Percentiles rank a stretch among this genome's conserved stretches.
Evolutionary conservation across 2,113 vertebrate genomes (phyloP).

Genomic region (Boulengeromyrus knoepffleri): DNA sequence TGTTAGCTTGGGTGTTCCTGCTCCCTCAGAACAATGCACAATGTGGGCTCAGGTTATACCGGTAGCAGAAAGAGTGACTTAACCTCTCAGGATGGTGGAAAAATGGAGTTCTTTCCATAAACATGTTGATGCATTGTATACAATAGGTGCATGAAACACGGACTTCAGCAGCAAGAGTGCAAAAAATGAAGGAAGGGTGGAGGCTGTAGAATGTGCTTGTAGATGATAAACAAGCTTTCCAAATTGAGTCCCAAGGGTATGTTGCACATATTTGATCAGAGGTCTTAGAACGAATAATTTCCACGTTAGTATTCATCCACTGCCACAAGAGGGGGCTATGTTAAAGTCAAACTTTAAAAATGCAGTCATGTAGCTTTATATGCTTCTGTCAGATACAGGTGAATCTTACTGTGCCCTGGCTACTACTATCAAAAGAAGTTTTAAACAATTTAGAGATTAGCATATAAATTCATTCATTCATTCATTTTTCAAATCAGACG

Average conservation of each 20-base stretch:
- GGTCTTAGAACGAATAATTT: not conserved
- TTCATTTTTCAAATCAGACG: constrained; percentile 4
- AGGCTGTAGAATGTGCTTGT: not conserved
- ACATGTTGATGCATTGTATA: not conserved
- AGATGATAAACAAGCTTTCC: not conserved
- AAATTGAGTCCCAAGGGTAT: not conserved
- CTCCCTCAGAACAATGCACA: constrained; percentile 25
- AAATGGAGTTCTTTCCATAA: constrained; percentile 17
- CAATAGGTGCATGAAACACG: not conserved
- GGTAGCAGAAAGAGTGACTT: constrained; percentile 17
- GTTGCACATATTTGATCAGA: not conserved
- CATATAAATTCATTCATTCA: constrained; percentile 1
- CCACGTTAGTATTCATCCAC: too few species aligned
- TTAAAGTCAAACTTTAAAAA: not conserved
- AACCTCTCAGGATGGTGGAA: constrained; percentile 17
- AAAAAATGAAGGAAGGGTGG: not conserved
- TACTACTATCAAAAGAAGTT: not conserved
- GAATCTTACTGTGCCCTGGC: not conserved
- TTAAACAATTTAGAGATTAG: constrained; percentile 13
- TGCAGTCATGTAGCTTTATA: not conserved
- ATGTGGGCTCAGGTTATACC: not conserved
- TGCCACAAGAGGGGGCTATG: not conserved
- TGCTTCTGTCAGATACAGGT: not conserved
- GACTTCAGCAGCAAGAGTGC: not conserved
- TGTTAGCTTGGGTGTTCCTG: constrained; percentile 19